Conservation (phyloP, 2,888 invertebrate species). For the Entomobrya multifasciata region DNA sequence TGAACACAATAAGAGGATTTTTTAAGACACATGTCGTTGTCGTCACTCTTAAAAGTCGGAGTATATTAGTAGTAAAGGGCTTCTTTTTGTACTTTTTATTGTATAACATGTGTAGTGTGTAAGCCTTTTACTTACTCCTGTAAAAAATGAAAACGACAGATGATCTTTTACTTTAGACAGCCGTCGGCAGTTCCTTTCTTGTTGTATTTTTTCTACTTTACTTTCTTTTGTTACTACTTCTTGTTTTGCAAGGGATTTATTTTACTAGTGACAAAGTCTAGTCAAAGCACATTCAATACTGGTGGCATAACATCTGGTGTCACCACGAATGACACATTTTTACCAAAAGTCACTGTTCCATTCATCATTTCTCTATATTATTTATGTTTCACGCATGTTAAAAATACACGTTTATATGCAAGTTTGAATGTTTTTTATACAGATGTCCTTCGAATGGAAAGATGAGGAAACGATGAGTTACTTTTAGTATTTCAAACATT, state of each 20-base stretch:
- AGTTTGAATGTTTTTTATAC: not conserved
- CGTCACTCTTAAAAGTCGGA: not conserved
- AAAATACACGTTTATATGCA: not conserved
- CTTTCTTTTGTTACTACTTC: not conserved
- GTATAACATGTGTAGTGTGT: not conserved
- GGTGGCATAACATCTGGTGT: conserved; percentile 53
- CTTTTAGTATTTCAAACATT: no score
- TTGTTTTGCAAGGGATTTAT: no score
- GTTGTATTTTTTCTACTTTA: not conserved
- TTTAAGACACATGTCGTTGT: not conserved
- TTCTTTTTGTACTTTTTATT: not conserved
- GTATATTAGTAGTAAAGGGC: conserved; percentile 16
- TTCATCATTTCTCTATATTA: conserved; percentile 39
- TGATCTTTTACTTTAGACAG: conserved; percentile 51
- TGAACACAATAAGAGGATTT: not conserved
- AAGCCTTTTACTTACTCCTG: not conserved
- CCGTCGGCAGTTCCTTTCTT: not conserved
- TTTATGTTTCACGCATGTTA: not conserved
- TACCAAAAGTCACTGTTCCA: conserved; percentile 6
- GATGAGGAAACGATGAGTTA: no score
- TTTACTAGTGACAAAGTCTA: not conserved
- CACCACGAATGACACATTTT: conserved; percentile 49
- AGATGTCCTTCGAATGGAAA: not conserved
- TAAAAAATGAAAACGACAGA: conserved; percentile 50
- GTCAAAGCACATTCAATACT: conserved; percentile 32